phyloP scores from a whole-genome alignment of 1,140 invertebrate species.

The Macrotrachela quadricornifera region DNA sequence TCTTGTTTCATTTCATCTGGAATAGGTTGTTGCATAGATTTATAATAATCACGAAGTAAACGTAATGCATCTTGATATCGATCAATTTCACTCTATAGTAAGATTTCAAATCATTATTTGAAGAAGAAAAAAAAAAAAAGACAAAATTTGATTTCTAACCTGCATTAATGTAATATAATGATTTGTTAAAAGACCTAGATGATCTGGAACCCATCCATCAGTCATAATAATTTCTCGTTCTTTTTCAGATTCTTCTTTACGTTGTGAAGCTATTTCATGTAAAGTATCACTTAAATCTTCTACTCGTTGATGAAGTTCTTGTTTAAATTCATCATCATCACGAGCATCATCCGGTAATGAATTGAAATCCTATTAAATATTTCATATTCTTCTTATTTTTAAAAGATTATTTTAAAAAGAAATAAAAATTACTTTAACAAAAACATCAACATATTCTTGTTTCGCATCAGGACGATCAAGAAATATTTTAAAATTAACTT shows the following conservation, averaged over 20 bases:
- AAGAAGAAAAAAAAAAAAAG: no score
- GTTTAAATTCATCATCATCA: constrained; percentile 27
- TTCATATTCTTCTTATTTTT: no score
- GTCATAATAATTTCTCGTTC: constrained; percentile 22
- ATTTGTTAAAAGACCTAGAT: constrained; percentile 26
- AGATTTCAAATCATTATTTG: not conserved
- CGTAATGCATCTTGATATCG: constrained; percentile 26
- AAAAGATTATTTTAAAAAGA: not conserved
- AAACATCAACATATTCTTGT: not conserved
- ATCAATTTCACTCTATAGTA: constrained; percentile 20
- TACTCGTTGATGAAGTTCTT: constrained; percentile 27
- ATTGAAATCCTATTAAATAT: constrained; percentile 23
- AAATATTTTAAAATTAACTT: constrained; percentile 12
- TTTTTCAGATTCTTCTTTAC: constrained; percentile 26
- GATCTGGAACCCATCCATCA: constrained; percentile 29
- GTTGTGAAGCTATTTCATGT: constrained; percentile 28
- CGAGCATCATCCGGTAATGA: constrained; percentile 26
- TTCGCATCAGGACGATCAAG: constrained; percentile 7
- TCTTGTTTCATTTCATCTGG: constrained; percentile 22
- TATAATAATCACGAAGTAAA: constrained; percentile 29
- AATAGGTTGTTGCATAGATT: constrained; percentile 25
- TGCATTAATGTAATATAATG: constrained; percentile 29
- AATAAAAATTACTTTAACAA: not conserved
- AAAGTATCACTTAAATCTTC: constrained; percentile 27
- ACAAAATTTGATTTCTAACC: constrained; percentile 9